These are phyloP conservation scores for Dorcus parallelipipedus DNA, from an alignment of 2,888 invertebrate genomes.

Conservation along the genomic window DNA sequence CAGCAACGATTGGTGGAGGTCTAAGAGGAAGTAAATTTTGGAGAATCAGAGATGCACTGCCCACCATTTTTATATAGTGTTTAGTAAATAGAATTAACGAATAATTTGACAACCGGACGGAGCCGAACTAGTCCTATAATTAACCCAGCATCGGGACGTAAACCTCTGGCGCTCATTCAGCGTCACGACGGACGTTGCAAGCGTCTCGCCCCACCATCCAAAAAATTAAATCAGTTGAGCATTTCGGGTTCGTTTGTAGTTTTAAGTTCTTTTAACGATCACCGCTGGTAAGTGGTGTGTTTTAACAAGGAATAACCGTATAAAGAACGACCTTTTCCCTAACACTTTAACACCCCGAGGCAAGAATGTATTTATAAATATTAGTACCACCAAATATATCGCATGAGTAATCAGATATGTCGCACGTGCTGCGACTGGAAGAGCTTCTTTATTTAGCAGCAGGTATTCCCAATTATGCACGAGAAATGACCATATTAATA, in stretches of 20 bases:
- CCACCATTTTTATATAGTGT: no score
- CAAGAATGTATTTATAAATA: background rate
- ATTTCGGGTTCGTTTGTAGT: constrained; percentile 1
- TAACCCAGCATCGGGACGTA: constrained; percentile 36
- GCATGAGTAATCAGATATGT: constrained; percentile 20
- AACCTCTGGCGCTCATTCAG: constrained; percentile 25
- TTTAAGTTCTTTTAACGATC: constrained; percentile 15
- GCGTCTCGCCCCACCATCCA: constrained; percentile 11
- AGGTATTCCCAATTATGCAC: constrained; percentile 24
- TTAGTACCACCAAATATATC: constrained; percentile 22
- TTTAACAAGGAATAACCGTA: background rate
- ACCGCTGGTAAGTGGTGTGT: constrained; percentile 26
- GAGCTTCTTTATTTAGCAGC: constrained; percentile 10
- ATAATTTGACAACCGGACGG: constrained; percentile 44
- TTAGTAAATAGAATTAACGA: background rate
- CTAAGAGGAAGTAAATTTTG: no score
- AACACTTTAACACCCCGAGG: background rate
- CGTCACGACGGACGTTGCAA: constrained; percentile 23
- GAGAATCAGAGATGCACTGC: no score
- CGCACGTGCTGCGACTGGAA: constrained; percentile 2
- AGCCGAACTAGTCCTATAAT: constrained; percentile 44
- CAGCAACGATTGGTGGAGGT: no score
- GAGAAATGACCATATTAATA: constrained; percentile 25
- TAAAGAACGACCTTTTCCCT: background rate
- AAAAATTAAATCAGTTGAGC: constrained; percentile 9